A percentile compares a stretch with the other conserved stretches of the same genome.
phyloP scores from a whole-genome alignment of 2,113 vertebrate genomes.

The Marmota flaviventris region DNA sequence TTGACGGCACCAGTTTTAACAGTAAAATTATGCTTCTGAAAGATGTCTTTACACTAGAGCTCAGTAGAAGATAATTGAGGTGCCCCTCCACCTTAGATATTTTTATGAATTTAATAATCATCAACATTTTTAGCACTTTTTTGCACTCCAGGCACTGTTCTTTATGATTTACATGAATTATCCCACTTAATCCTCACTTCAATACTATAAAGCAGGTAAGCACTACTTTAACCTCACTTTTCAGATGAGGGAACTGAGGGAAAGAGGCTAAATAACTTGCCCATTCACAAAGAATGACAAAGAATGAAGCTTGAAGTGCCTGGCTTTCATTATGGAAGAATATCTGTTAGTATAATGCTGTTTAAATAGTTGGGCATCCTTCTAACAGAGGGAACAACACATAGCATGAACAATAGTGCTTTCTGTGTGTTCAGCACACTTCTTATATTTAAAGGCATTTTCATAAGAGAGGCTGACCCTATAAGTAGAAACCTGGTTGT shows the following conservation, averaged over 20 bases:
- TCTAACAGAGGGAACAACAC: neutral
- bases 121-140: neutral
- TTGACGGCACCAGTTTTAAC: neutral
- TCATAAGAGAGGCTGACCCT: neutral
- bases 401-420: neutral
- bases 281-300: neutral
- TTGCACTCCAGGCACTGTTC: neutral
- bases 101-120: neutral
- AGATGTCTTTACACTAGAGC: neutral
- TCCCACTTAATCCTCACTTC: neutral
- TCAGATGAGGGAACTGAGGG: neutral
- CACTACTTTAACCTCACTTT: constrained; percentile 9
- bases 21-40: neutral
- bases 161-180: neutral
- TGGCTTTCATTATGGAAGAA: neutral
- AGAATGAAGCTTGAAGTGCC: neutral
- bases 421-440: neutral
- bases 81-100: neutral
- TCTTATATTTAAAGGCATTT: constrained; percentile 26
- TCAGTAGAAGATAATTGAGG: neutral
- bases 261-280: neutral
- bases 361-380: neutral
- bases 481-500: neutral
- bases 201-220: neutral
- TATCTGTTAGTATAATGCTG: neutral